Base-by-base conservation (phyloP, 37 sponge, comb jelly and placozoan species). In the Hormiphora californensis region DNA sequence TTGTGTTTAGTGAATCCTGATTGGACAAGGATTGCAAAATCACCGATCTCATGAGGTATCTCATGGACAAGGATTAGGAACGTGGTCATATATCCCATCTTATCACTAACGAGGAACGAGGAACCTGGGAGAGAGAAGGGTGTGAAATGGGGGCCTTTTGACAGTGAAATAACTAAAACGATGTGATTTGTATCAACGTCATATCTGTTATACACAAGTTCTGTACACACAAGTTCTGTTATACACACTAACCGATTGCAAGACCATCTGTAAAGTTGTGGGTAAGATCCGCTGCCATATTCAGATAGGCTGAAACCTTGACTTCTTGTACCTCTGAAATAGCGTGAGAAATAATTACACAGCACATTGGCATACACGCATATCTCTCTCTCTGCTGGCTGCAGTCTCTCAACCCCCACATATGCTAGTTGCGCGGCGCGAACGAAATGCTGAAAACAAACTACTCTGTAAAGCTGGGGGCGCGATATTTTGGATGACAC, bases 251-350 rank as follows among this genome's bases (percentile, higher is more conserved):
- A 35, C 94, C 97, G 40, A 96, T 94, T 38, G 97, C 94, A 15
- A 96, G 89, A 12, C 97, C 97, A 59, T 96, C 94, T 0, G 97
- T 96, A 59, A 94, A 96, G 89, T 96, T 96, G 91, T 94, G 97
- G 0, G 93, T 85, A 44, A 92, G 92, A 57, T 96, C 96, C 19
- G 96, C 96, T 0, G 94, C 94, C 54, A 95, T 85, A 73, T 95
- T 95, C 63, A 95, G 92, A 88, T 91, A 93, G 21, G 90, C 94
- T 0, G 97, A 55, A 3, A 92, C 94, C 67, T 91, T 94, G 61
- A 96, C 93, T 12, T 85, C 89, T 30, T 36, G 4, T 30, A 15
- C 54, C 17, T 85, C 54, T 65, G 67, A 65, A 32, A 65, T 7
- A 65, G 27, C n/a, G n/a, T n/a, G n/a, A n/a, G n/a, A n/a, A n/a